Conservation (phyloP, 2,113 vertebrate genomes). For the Antechinus stuartii region DNA sequence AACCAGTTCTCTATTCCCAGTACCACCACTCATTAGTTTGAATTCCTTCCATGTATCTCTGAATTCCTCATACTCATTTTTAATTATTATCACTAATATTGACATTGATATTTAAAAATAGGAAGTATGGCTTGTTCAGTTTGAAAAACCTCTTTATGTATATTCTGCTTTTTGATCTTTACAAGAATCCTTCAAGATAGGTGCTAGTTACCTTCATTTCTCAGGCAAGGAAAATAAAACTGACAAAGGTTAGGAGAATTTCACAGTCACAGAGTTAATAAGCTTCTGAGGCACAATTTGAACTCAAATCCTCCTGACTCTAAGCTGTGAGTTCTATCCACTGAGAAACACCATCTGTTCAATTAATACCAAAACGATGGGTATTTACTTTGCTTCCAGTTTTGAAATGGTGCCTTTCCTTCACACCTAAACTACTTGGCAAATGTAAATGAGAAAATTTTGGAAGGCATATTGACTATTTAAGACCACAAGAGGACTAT, state of each 20-base stretch:
- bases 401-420: slow-evolving; percentile 59
- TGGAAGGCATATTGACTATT: slow-evolving; percentile 62
- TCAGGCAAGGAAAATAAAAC: neutral
- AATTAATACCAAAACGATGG: neutral
- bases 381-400: neutral
- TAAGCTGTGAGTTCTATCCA: neutral
- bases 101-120: neutral
- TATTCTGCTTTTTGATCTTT: neutral
- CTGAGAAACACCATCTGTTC: neutral
- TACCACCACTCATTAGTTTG: too few relatives aligned
- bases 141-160: neutral
- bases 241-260: neutral
- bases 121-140: neutral
- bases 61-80: neutral
- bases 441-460: slow-evolving; percentile 64
- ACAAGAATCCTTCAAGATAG: neutral
- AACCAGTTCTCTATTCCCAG: too few relatives aligned
- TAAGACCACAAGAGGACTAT: slow-evolving; percentile 63
- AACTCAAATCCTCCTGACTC: neutral
- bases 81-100: neutral
- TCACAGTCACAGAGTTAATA: neutral
- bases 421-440: slow-evolving; percentile 52
- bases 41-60: neutral
- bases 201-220: neutral
- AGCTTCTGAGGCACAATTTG: neutral